Evolutionary conservation across 2,797 vertebrate species (phyloP).

Genomic region (Aldrovandia affinis): DNA sequence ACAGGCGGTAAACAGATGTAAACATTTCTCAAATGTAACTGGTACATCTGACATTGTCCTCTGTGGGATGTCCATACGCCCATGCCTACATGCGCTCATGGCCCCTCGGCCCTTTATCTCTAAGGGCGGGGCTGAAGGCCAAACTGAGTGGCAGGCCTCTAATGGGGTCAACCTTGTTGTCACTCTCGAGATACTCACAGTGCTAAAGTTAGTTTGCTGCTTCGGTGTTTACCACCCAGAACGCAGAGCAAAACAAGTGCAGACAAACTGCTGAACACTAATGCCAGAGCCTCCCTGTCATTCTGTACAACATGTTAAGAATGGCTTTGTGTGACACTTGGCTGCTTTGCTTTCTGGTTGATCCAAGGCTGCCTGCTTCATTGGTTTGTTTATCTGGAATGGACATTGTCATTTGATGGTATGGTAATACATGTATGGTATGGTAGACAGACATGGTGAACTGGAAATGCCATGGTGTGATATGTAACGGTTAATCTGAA

Average conservation of each 20-base stretch:
- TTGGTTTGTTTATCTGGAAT: neutral
- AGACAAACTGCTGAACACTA: neutral
- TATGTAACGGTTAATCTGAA: neutral
- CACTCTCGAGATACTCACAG: conserved; percentile 56
- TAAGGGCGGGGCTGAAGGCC: neutral
- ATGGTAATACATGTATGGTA: too few relatives aligned
- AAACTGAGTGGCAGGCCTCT: neutral
- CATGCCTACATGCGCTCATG: neutral
- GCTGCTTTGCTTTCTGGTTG: neutral
- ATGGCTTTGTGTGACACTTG: neutral
- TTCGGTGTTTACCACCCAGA: neutral
- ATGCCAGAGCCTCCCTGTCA: neutral
- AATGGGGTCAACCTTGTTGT: conserved; percentile 59
- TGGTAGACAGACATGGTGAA: neutral
- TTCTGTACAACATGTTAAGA: neutral
- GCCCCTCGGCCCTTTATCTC: neutral
- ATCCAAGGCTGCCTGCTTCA: neutral
- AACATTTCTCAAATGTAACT: neutral
- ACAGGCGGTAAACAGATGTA: too few relatives aligned
- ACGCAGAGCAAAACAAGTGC: neutral
- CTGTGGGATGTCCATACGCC: neutral
- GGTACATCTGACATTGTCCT: neutral
- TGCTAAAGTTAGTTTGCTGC: conserved; percentile 70
- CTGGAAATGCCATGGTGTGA: neutral
- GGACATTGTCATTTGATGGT: neutral